These are phyloP conservation scores for Netelia virgata DNA, from an alignment of 2,888 invertebrate species.

Conservation along the genomic window DNA sequence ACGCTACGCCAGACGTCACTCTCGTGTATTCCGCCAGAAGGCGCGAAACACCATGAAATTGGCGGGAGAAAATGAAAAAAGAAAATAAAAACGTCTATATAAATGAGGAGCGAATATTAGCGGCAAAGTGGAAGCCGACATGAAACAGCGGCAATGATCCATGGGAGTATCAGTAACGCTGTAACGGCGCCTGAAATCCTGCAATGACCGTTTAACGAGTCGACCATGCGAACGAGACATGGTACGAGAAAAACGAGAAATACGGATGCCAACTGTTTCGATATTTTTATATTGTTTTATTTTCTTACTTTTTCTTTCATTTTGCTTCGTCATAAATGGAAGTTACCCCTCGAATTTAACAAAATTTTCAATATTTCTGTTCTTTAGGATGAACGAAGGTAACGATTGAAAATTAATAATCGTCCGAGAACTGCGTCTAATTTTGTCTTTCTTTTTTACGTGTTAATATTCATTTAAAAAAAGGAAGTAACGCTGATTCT, in stretches of 20 bases:
- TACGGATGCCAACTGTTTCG: constrained; percentile 52
- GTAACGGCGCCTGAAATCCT: constrained; percentile 55
- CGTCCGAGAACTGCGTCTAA: too few species aligned
- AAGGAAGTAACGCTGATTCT: neutral
- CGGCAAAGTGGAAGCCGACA: neutral
- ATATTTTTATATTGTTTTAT: neutral
- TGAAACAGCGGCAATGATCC: constrained; percentile 17
- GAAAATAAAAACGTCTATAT: neutral
- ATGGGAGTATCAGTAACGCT: constrained; percentile 49
- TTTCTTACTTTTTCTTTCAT: too few species aligned
- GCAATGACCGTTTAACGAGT: constrained; percentile 53
- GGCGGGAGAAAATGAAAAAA: constrained; percentile 26
- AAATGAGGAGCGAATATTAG: constrained; percentile 3
- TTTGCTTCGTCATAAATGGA: too few species aligned
- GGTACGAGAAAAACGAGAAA: neutral
- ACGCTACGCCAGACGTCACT: constrained; percentile 13
- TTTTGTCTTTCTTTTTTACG: too few species aligned
- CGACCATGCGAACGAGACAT: constrained; percentile 40
- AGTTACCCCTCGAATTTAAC: too few species aligned
- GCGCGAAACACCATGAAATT: constrained; percentile 23
- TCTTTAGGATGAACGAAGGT: too few species aligned
- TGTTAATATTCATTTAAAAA: too few species aligned
- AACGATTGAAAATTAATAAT: too few species aligned
- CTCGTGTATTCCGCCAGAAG: constrained; percentile 27
- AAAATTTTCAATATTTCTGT: too few species aligned